Percentiles rank a stretch among this genome's conserved stretches.
Conservation (phyloP, 2,888 invertebrate genomes). For the Sesia apiformis region DNA sequence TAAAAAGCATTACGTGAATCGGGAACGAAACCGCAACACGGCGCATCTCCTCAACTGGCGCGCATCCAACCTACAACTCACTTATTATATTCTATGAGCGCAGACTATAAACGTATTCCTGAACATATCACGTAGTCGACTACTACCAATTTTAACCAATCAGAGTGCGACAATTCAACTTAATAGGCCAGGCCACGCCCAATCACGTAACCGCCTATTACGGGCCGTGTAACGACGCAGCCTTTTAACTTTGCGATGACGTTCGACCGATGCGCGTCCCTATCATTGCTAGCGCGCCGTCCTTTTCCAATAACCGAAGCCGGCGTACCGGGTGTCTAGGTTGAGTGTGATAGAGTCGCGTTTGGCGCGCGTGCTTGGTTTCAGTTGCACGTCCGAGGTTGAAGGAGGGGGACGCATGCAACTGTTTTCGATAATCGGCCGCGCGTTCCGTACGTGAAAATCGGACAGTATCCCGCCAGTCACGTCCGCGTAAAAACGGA, state of each 20-base stretch:
- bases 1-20: slow-evolving; percentile 58
- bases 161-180: slow-evolving; percentile 71
- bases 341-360: slow-evolving; percentile 68
- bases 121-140: slow-evolving; percentile 73
- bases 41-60: slow-evolving; percentile 51
- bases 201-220: slow-evolving; percentile 75
- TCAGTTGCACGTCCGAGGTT: slow-evolving; percentile 72
- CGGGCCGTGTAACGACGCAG: slow-evolving; percentile 72
- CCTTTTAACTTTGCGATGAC: slow-evolving; percentile 69
- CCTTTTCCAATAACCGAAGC: slow-evolving; percentile 46
- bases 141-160: slow-evolving; percentile 74
- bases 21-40: slow-evolving; percentile 55
- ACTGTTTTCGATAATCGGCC: slow-evolving; percentile 73
- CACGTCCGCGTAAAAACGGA: slow-evolving; percentile 75
- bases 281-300: slow-evolving; percentile 13
- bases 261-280: slow-evolving; percentile 45
- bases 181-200: slow-evolving; percentile 72
- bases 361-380: slow-evolving; percentile 66
- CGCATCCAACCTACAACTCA: slow-evolving; percentile 65
- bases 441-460: slow-evolving; percentile 74
- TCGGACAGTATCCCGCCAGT: slow-evolving; percentile 68
- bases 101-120: slow-evolving; percentile 70
- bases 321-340: slow-evolving; percentile 41
- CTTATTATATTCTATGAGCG: slow-evolving; percentile 73
- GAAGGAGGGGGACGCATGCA: slow-evolving; percentile 71